Conservation (phyloP, 1,140 invertebrate genomes). For the Drosophila busckii region DNA sequence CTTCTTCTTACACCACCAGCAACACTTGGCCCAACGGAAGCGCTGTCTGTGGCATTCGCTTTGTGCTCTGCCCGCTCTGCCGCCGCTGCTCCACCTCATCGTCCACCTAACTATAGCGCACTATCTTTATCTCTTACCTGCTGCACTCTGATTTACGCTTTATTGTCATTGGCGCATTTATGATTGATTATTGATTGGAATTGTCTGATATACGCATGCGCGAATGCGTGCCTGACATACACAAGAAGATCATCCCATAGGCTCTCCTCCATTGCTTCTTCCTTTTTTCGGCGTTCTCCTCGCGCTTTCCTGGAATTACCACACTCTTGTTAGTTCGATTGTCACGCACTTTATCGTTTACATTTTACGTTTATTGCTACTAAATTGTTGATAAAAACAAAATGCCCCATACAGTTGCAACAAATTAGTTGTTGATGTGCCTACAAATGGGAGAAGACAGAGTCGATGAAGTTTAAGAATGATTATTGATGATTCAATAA, state of each 20-base stretch:
- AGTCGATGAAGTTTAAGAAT: too few relatives aligned
- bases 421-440: slow-evolving; percentile 2
- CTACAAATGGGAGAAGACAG: too few relatives aligned
- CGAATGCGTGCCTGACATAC: slow-evolving; percentile 69
- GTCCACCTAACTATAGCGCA: not conserved
- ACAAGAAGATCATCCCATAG: slow-evolving; percentile 3
- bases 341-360: slow-evolving; percentile 42
- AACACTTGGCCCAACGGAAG: too few relatives aligned
- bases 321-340: slow-evolving; percentile 1
- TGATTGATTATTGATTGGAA: slow-evolving; percentile 78
- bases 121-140: slow-evolving; percentile 32
- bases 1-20: too few relatives aligned
- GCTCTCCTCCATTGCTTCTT: not conserved
- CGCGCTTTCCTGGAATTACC: slow-evolving; percentile 6
- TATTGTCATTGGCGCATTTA: slow-evolving; percentile 75
- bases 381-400: slow-evolving; percentile 46
- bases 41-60: too few relatives aligned
- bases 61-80: slow-evolving; percentile 27
- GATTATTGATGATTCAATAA: too few relatives aligned
- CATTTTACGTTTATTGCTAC: slow-evolving; percentile 56
- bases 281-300: not conserved
- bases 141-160: slow-evolving; percentile 64
- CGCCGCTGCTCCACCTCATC: slow-evolving; percentile 5
- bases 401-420: slow-evolving; percentile 3
- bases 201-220: slow-evolving; percentile 74